Evolutionary conservation across 2,113 vertebrate species (phyloP).

Genomic region (Xiphophorus maculatus): DNA sequence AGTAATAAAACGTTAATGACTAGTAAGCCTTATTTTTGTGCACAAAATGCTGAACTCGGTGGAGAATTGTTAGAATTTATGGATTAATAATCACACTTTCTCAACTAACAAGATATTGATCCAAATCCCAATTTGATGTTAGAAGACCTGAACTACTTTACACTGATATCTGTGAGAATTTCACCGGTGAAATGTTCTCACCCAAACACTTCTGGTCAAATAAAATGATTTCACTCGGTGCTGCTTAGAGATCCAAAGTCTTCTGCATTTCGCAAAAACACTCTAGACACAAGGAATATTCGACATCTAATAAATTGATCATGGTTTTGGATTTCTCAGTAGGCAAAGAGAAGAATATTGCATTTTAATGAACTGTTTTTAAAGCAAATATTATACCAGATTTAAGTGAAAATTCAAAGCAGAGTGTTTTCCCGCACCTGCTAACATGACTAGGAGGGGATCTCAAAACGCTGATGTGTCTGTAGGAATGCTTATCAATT

Average conservation of each 20-base stretch:
- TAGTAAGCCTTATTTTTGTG: too few relatives aligned
- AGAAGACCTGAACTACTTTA: not conserved
- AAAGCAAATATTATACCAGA: not conserved
- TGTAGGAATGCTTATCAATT: conserved; percentile 59
- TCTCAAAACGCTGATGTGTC: conserved; percentile 24
- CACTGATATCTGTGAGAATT: not conserved
- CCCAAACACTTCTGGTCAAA: not conserved
- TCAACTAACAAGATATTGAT: too few relatives aligned
- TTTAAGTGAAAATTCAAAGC: not conserved
- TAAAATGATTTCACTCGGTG: not conserved
- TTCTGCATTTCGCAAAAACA: not conserved
- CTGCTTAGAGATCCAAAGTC: not conserved
- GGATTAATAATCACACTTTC: too few relatives aligned
- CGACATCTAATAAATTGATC: not conserved
- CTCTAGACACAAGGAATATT: not conserved
- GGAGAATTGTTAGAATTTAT: too few relatives aligned
- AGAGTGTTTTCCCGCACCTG: conserved; percentile 3
- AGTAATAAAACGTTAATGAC: too few relatives aligned
- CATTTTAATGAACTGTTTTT: conserved; percentile 10
- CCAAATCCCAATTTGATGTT: too few relatives aligned
- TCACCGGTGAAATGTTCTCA: not conserved
- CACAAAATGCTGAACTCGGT: too few relatives aligned
- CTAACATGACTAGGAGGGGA: conserved; percentile 5
- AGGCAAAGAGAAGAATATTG: not conserved
- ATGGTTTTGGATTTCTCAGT: not conserved